Evolutionary conservation across 2,113 vertebrate species (phyloP).

Genomic region (Tichodroma muraria): DNA sequence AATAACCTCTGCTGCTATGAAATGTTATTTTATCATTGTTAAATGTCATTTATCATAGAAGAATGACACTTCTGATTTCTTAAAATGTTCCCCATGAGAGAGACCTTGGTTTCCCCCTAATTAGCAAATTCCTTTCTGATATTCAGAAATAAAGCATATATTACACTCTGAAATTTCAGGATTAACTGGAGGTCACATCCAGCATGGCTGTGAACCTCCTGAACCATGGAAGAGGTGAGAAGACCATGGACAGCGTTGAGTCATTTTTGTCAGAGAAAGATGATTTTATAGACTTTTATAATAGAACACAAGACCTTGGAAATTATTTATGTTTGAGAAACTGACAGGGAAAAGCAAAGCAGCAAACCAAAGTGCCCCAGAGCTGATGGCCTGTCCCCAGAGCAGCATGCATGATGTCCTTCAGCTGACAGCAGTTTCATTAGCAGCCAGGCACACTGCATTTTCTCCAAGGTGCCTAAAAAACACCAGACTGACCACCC

Average conservation of each 20-base stretch:
- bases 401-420: rapidly evolving
- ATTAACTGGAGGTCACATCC: neutral
- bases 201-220: neutral
- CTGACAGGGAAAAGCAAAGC: neutral
- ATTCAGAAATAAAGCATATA: neutral
- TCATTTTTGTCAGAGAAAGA: neutral
- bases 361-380: neutral
- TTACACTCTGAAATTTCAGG: neutral
- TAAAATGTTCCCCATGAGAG: neutral
- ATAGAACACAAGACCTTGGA: neutral
- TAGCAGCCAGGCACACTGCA: neutral
- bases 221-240: neutral
- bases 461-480: neutral
- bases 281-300: neutral
- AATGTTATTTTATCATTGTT: neutral
- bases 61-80: neutral
- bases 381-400: neutral
- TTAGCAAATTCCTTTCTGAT: neutral
- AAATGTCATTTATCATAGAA: neutral
- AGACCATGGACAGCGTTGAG: rapidly evolving
- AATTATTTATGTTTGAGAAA: neutral
- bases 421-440: neutral
- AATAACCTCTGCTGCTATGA: neutral
- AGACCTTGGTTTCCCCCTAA: neutral
- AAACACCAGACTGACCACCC: neutral